A percentile compares a stretch with the other conserved stretches of the same genome.
Evolutionary conservation across 1,140 invertebrate genomes (phyloP).

Genomic region (Bombus confusus): DNA sequence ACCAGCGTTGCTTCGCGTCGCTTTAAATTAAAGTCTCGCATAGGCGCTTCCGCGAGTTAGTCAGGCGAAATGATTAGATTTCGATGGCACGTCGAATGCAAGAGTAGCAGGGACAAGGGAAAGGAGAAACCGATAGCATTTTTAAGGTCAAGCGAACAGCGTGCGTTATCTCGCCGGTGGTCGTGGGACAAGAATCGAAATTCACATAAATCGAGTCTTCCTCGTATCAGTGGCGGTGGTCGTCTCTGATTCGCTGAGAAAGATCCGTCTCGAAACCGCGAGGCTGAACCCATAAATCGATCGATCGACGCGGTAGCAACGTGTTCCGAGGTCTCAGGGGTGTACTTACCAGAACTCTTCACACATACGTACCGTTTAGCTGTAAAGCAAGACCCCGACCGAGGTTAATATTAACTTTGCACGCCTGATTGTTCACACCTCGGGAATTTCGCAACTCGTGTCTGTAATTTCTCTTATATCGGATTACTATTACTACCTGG

Average conservation of each 20-base stretch:
- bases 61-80: conserved; percentile 50
- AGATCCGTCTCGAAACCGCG: conserved; percentile 29
- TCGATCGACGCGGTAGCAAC: conserved; percentile 45
- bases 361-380: conserved; percentile 1
- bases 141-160: conserved; percentile 37
- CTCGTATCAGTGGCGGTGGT: background rate
- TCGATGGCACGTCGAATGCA: conserved; percentile 21
- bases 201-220: conserved; percentile 37
- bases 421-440: background rate
- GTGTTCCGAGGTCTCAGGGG: conserved; percentile 29
- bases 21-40: conserved; percentile 34
- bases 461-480: background rate
- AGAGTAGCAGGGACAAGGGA: background rate
- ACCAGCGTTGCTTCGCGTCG: conserved; percentile 10
- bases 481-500: too few relatives aligned
- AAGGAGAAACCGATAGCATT: background rate
- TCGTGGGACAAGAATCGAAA: conserved; percentile 52
- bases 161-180: conserved; percentile 43
- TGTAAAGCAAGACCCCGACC: background rate
- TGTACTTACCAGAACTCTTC: conserved; percentile 14
- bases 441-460: background rate
- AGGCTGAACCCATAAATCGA: conserved; percentile 62
- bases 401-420: conserved; percentile 30
- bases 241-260: background rate
- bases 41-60: conserved; percentile 10